Evolutionary conservation across 2,888 invertebrate species (phyloP).

Genomic region (Andricus quercusramuli): DNA sequence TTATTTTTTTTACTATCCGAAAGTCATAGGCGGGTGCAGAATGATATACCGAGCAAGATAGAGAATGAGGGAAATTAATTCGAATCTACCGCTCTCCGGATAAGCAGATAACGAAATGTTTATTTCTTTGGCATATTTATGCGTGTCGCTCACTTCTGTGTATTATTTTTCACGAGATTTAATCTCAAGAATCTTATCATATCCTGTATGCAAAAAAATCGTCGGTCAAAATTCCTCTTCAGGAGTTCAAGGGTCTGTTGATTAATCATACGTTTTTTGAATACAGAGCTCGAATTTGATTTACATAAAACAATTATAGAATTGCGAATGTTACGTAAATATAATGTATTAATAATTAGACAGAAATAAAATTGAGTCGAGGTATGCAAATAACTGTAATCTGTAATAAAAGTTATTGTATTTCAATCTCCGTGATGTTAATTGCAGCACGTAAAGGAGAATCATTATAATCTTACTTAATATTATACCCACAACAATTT

Average conservation of each 20-base stretch:
- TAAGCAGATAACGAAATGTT: slow-evolving; percentile 41
- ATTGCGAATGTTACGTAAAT: too few species aligned
- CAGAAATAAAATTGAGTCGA: too few species aligned
- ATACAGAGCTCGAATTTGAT: too few species aligned
- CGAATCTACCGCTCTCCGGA: slow-evolving; percentile 41
- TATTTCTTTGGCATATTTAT: slow-evolving; percentile 28
- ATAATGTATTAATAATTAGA: too few species aligned
- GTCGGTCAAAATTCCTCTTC: neutral
- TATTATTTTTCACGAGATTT: slow-evolving; percentile 15
- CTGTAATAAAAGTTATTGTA: neutral
- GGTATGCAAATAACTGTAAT: neutral
- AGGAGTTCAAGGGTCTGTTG: too few species aligned
- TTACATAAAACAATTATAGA: too few species aligned
- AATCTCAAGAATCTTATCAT: slow-evolving; percentile 1
- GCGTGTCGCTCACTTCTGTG: slow-evolving; percentile 33
- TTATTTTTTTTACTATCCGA: slow-evolving; percentile 44
- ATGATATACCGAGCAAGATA: slow-evolving; percentile 46
- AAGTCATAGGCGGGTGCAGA: slow-evolving; percentile 47
- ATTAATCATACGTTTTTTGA: too few species aligned
- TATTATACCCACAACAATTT: slow-evolving; percentile 4
- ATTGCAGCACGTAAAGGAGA: neutral
- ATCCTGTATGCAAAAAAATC: too few species aligned
- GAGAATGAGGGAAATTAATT: slow-evolving; percentile 48
- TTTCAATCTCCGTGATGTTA: neutral
- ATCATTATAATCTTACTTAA: neutral